phyloP scores from a whole-genome alignment of 1,140 invertebrate genomes.

The Drosophila bocqueti region DNA sequence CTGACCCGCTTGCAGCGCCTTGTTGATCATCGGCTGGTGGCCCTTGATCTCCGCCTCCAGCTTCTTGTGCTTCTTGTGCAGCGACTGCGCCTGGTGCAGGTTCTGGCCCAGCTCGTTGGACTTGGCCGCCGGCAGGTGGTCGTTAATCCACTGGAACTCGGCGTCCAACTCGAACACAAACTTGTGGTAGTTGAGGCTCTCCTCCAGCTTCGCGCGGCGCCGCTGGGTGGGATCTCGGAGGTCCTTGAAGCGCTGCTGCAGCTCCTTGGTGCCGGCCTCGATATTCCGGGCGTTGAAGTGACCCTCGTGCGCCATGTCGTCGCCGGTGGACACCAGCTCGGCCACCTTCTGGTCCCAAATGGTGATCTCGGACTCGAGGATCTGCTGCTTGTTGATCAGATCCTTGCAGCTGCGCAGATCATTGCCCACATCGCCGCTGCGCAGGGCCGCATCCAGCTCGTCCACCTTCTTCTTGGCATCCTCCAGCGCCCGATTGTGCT shows the following conservation, averaged over 20 bases:
- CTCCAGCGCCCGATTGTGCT: constrained; percentile 88
- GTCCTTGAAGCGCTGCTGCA: constrained; percentile 88
- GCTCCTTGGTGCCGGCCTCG: constrained; percentile 90
- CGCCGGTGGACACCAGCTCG: constrained; percentile 91
- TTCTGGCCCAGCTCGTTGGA: constrained; percentile 92
- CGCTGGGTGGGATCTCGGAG: constrained; percentile 88
- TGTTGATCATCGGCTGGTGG: constrained; percentile 93
- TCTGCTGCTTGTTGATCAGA: constrained; percentile 93
- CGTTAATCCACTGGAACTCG: constrained; percentile 98
- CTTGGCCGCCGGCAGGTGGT: constrained; percentile 92
- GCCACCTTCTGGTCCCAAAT: constrained; percentile 92
- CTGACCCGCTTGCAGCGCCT: constrained; percentile 91
- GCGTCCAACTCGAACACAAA: constrained; percentile 97
- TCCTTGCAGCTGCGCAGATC: constrained; percentile 96
- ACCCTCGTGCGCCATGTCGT: constrained; percentile 95
- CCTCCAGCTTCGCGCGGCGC: constrained; percentile 93
- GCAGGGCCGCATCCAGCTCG: constrained; percentile 91
- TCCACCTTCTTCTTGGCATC: constrained; percentile 93
- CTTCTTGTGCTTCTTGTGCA: constrained; percentile 97
- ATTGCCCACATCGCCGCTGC: constrained; percentile 92
- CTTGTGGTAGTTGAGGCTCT: constrained; percentile 93
- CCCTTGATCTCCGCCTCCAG: constrained; percentile 94
- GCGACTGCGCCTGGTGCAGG: constrained; percentile 95
- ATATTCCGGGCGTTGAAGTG: constrained; percentile 97
- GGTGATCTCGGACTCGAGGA: constrained; percentile 92